These are phyloP conservation scores for Colostygia pectinataria DNA, from an alignment of 2,888 invertebrate genomes.

Conservation along the genomic window DNA sequence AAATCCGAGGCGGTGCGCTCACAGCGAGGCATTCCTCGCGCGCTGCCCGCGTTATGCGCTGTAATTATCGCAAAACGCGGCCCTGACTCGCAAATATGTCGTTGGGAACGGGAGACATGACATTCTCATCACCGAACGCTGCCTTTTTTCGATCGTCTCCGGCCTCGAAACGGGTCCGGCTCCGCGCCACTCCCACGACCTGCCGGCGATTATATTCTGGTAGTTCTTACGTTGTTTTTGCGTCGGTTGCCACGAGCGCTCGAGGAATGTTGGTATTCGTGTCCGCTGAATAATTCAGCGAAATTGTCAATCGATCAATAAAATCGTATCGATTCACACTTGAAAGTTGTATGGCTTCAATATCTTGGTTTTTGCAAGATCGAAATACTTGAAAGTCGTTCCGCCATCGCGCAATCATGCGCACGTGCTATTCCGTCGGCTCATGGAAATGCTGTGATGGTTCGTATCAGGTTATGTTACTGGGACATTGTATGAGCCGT, in stretches of 20 bases:
- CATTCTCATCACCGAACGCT: constrained; percentile 81
- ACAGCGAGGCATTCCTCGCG: constrained; percentile 74
- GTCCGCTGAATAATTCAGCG: constrained; percentile 79
- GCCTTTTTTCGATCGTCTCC: constrained; percentile 64
- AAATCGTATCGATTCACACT: constrained; percentile 82
- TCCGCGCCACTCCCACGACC: constrained; percentile 71
- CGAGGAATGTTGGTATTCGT: constrained; percentile 74
- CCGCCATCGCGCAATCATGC: constrained; percentile 67
- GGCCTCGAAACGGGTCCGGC: constrained; percentile 58
- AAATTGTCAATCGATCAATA: constrained; percentile 80
- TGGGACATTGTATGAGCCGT: constrained; percentile 45
- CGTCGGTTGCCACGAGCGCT: constrained; percentile 66
- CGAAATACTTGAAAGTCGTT: constrained; percentile 75
- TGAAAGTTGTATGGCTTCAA: constrained; percentile 72
- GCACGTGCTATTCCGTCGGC: constrained; percentile 59
- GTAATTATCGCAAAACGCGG: constrained; percentile 81
- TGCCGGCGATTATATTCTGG: constrained; percentile 60
- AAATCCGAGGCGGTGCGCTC: constrained; percentile 78
- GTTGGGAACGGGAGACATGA: constrained; percentile 80
- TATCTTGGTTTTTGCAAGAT: constrained; percentile 71
- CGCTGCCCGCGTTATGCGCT: constrained; percentile 75
- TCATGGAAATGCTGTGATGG: constrained; percentile 59
- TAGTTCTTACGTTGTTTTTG: constrained; percentile 64
- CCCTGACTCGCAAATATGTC: constrained; percentile 80
- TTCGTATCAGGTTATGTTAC: constrained; percentile 60